A percentile compares a stretch with the other conserved stretches of the same genome.
Evolutionary conservation across 1,140 invertebrate species (phyloP).

Genomic region (Mylabris phalerata): DNA sequence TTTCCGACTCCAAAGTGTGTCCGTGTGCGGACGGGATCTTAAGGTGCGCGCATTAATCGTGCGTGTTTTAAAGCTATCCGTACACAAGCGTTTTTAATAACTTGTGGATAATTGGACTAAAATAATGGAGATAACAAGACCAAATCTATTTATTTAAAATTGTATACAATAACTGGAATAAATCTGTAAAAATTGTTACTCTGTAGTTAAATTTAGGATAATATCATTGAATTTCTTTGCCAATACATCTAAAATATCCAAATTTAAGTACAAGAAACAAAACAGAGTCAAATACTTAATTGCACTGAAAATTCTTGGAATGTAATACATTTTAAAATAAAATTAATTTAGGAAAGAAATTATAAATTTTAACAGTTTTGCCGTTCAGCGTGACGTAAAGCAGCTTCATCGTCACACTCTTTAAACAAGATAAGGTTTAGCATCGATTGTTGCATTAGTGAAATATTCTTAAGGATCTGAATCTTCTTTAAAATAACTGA

Average conservation of each 20-base stretch:
- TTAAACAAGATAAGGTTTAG: slow-evolving; percentile 29
- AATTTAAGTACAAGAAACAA: slow-evolving; percentile 1
- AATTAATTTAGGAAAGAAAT: too few species aligned
- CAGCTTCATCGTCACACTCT: slow-evolving; percentile 21
- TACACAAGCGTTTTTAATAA: too few species aligned
- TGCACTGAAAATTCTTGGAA: background rate
- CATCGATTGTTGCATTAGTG: slow-evolving; percentile 38
- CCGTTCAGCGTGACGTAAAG: slow-evolving; percentile 10
- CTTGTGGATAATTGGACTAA: too few species aligned
- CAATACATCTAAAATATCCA: background rate
- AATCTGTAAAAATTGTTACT: background rate
- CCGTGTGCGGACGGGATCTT: too few species aligned
- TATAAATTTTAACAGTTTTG: too few species aligned
- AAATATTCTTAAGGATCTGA: slow-evolving; percentile 46
- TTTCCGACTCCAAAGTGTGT: too few species aligned
- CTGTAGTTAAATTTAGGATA: background rate
- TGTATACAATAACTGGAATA: too few species aligned
- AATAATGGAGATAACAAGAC: too few species aligned
- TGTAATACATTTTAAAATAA: background rate
- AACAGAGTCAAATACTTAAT: background rate
- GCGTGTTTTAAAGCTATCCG: too few species aligned
- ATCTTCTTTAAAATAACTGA: slow-evolving; percentile 51
- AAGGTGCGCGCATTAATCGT: too few species aligned
- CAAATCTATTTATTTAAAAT: too few species aligned
- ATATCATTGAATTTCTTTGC: background rate